Base-by-base conservation (phyloP, 2,113 vertebrate genomes). In the Hippolais icterina region DNA sequence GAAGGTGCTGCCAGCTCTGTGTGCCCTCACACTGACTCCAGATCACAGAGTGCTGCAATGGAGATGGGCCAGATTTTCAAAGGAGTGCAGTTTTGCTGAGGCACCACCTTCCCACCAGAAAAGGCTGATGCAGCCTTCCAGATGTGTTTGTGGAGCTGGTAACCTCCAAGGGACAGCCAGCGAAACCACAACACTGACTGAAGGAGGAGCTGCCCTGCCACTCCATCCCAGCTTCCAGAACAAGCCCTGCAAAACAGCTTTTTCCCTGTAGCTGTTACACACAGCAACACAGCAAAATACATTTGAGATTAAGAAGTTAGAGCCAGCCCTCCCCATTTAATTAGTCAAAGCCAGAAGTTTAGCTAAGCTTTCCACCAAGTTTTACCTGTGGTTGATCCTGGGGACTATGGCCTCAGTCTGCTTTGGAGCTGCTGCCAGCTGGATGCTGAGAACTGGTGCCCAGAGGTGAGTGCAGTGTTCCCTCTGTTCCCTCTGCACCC, bases 91-190 rank as follows among this genome's bases (percentile, higher is more conserved):
- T 66, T 93, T 54, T 89, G 86, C 89, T 90, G 83, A 95, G 75
- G 72, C 83, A 92, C 29, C 52, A 46, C 54, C 53, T 80, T 88
- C 71, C 46, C 68, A 50, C 23, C 75, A 57, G 33, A 56, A 90
- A 94, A 95, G 79, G 90, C 87, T 91, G 82, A 97, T 84, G 85
- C 71, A 88, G 94, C 92, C 88, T 59, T 66, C 68, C 79, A 94
- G 86, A 81, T 70, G 71, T 76, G 71, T 59, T 70, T 74, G 35
- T 75, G 89, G 56, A 86, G 79, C 29, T 3, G 1, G 47, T 33
- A 77, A 81, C 64, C 71, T 92, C 89, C 39, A 35, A 54, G 75
- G 49, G 24, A 56, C 14, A 59, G 63, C 15, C 79, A 66, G 39
- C 11, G 56, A 94, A 92, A 85, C 41, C 59, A 56, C 44, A 79